Percentiles rank a stretch among this genome's conserved stretches.
phyloP scores from a whole-genome alignment of 2,888 invertebrate species.

The Oxycera nigricornis region DNA sequence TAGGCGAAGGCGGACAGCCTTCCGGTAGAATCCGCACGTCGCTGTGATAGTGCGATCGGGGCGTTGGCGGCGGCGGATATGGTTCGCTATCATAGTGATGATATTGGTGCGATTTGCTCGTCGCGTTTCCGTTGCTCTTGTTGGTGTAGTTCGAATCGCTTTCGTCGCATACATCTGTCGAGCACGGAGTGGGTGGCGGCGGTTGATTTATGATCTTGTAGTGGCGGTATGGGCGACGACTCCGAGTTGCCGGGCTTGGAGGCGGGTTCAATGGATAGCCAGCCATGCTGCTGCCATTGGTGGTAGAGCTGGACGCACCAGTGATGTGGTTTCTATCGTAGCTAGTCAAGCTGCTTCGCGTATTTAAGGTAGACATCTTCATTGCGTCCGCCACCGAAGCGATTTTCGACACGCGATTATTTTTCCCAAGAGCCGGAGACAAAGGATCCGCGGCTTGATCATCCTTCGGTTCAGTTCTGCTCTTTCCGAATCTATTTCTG shows the following conservation, averaged over 20 bases:
- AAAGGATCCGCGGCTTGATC: slow-evolving; percentile 73
- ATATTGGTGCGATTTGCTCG: slow-evolving; percentile 56
- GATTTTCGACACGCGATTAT: slow-evolving; percentile 60
- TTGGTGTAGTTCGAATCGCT: slow-evolving; percentile 78
- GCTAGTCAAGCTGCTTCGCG: slow-evolving; percentile 69
- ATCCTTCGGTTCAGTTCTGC: slow-evolving; percentile 65
- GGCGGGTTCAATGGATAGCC: slow-evolving; percentile 90
- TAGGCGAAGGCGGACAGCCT: slow-evolving; percentile 72
- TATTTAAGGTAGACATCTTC: slow-evolving; percentile 71
- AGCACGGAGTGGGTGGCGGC: slow-evolving; percentile 93
- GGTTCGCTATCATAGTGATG: slow-evolving; percentile 72
- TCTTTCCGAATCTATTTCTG: slow-evolving; percentile 63
- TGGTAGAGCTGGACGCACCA: slow-evolving; percentile 64
- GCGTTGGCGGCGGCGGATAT: slow-evolving; percentile 79
- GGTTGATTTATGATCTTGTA: slow-evolving; percentile 81
- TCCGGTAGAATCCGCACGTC: slow-evolving; percentile 67
- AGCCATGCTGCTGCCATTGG: slow-evolving; percentile 62
- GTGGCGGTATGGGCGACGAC: slow-evolving; percentile 78
- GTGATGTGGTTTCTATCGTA: slow-evolving; percentile 76
- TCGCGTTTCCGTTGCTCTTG: slow-evolving; percentile 63
- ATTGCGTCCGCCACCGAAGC: slow-evolving; percentile 65
- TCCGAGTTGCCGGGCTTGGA: slow-evolving; percentile 85
- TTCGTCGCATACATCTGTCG: slow-evolving; percentile 92
- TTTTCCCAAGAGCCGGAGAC: slow-evolving; percentile 64
- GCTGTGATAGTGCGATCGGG: slow-evolving; percentile 77